Percentiles rank a stretch among this genome's conserved stretches.
phyloP scores from a whole-genome alignment of 2,888 invertebrate genomes.

The Deladenus siricidicola region DNA sequence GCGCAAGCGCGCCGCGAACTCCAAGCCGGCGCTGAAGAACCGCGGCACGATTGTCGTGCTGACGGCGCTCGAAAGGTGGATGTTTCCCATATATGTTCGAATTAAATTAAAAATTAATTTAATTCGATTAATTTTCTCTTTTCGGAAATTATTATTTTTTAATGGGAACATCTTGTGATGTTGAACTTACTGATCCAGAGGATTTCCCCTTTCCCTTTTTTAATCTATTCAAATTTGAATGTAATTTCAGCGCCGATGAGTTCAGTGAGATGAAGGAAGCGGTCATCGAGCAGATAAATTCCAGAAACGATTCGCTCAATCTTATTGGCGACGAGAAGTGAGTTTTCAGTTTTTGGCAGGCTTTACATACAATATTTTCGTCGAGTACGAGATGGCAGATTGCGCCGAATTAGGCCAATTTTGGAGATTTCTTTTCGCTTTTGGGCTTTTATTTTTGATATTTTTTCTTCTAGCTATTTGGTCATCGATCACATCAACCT shows the following conservation, averaged over 20 bases:
- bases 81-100: not conserved
- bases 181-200: no score
- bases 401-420: no score
- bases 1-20: not conserved
- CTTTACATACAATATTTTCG: not conserved
- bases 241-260: constrained; percentile 11
- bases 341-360: not conserved
- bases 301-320: constrained; percentile 21
- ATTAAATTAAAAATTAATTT: not conserved
- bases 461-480: constrained; percentile 1
- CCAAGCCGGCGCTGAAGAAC: not conserved
- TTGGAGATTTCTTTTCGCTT: no score
- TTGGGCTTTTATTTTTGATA: not conserved
- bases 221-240: no score
- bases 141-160: no score
- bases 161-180: no score
- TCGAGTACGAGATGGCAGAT: not conserved
- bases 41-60: constrained; percentile 7
- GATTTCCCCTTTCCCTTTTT: no score
- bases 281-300: constrained; percentile 23
- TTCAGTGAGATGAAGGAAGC: constrained; percentile 18
- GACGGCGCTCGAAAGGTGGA: constrained; percentile 2
- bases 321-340: constrained; percentile 19
- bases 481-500: constrained; percentile 22
- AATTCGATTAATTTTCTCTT: not conserved